Base-by-base conservation (phyloP, 2,113 vertebrate genomes). In the Cettia cetti region DNA sequence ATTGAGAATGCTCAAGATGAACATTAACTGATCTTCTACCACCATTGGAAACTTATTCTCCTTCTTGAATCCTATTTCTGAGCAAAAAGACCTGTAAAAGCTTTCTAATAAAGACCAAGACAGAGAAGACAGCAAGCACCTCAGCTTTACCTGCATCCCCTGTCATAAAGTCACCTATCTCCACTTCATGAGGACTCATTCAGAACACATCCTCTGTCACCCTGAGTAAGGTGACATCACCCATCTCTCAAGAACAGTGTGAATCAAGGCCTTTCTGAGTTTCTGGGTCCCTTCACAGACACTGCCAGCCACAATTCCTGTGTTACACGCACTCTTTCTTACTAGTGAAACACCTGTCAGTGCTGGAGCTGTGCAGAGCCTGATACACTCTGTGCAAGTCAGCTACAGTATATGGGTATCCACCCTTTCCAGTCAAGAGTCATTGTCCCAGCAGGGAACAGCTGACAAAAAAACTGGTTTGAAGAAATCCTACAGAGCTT, bases 391-490 rank as follows among this genome's bases (percentile, higher is more conserved):
- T 24, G 9, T 27, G 24, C 13, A 22, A 47, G 20, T 15, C 31
- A 71, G 31, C 39, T 53, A 1, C 2, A 47, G 3, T 5, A 5
- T 20, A 40, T 22, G 28, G 5, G 9, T 13, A 20, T 10, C 6
- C 39, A n/a, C 2, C 5, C 15, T 59, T 74, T 69, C n/a, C 30
- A 59, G 30, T 9, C 27, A 56, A 26, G 30, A 68, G 22, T 16
- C 17, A 21, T 44, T 31, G 23, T 50, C 40, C 24, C 30, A 31
- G 11, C 6, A 75, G 28, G 49, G 4, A 80, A 13, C 18, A 80
- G 15, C 5, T 42, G 26, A 42, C 24, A 68, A 18, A 61, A 85
- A 76, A 61, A 30, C 1, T n/a, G 21, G 13, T 13, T 35, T 54
- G 5, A 13, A 81, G 23, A 50, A 82, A 10, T 3, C 15, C 24